These are phyloP conservation scores for Sternotherus odoratus DNA, from an alignment of 2,797 vertebrate species.

Conservation along the genomic window DNA sequence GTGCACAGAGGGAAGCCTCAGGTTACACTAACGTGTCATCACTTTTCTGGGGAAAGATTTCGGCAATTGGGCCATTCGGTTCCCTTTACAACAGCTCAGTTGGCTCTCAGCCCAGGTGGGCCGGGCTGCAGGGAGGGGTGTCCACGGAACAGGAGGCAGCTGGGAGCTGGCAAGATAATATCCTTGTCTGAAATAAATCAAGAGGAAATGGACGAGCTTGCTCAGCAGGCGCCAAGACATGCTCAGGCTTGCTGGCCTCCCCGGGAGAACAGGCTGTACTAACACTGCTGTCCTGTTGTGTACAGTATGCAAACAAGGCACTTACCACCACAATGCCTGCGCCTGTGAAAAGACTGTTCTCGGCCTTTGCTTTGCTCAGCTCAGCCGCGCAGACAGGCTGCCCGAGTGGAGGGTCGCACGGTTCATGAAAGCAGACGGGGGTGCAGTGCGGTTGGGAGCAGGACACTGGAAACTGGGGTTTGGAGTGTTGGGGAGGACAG, in stretches of 20 bases:
- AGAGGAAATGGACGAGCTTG: not conserved
- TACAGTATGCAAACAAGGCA: conserved; percentile 47
- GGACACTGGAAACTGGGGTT: not conserved
- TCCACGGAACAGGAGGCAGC: fast-evolving
- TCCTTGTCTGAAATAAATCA: not conserved
- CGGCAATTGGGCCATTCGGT: not conserved
- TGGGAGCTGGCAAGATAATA: not conserved
- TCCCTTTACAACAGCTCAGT: not conserved
- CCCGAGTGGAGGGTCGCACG: not conserved
- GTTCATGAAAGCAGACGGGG: not conserved
- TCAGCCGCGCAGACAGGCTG: not conserved
- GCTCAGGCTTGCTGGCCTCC: not conserved
- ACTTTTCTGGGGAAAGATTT: not conserved
- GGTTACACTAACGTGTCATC: not conserved
- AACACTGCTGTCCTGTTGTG: not conserved
- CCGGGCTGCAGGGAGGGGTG: not conserved
- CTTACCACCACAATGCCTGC: not conserved
- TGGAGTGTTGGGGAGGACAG: not conserved
- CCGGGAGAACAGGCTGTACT: conserved; percentile 57
- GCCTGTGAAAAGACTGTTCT: not conserved
- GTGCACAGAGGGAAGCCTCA: not conserved
- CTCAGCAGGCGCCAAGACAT: not conserved
- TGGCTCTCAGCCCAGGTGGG: fast-evolving
- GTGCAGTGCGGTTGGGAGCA: not conserved
- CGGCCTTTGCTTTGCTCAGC: not conserved